Evolutionary conservation across 2,113 vertebrate genomes (phyloP).

Genomic region (Ceyx melanurus): DNA sequence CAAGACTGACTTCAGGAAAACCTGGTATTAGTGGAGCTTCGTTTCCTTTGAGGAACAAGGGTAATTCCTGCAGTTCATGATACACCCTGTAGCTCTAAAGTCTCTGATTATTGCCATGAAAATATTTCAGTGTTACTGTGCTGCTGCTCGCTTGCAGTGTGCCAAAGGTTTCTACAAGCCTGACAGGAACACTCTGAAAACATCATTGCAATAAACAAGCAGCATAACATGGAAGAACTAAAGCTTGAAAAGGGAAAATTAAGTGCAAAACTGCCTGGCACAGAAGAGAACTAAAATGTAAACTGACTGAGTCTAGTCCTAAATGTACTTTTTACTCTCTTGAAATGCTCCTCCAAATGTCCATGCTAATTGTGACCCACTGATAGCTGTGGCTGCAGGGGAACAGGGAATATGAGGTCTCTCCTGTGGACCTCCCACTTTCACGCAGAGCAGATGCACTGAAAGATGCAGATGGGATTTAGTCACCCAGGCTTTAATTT

Average conservation of each 20-base stretch:
- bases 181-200: conserved; percentile 17
- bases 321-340: neutral
- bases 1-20: conserved; percentile 9
- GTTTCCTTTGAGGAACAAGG: neutral
- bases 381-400: neutral
- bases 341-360: neutral
- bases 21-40: neutral
- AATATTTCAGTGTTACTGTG: neutral
- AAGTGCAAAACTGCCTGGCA: neutral
- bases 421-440: neutral
- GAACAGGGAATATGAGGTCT: neutral
- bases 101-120: neutral
- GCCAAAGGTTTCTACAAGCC: neutral
- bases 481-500: neutral
- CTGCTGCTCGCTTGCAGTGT: neutral
- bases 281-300: neutral
- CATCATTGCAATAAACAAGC: neutral
- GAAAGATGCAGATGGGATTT: conserved; percentile 17
- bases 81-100: neutral
- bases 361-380: neutral
- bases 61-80: neutral
- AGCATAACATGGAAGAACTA: neutral
- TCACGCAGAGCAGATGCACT: neutral
- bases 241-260: neutral
- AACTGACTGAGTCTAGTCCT: neutral